Percentiles rank a stretch among this genome's conserved stretches.
Conservation (phyloP, 2,888 invertebrate species). For the Sepioteuthis lessoniana region DNA sequence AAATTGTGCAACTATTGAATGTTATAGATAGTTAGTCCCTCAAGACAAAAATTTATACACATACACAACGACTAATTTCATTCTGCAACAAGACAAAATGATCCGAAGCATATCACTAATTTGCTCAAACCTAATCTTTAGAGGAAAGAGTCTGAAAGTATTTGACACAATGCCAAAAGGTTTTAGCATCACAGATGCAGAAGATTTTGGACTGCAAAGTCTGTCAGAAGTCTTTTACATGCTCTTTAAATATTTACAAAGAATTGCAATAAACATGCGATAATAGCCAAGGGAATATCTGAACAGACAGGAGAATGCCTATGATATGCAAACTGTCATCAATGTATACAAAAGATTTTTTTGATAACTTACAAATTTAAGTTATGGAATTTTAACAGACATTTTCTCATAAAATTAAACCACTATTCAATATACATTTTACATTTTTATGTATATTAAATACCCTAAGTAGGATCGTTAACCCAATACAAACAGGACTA, state of each 20-base stretch:
- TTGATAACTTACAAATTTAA: no score
- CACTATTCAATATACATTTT: no score
- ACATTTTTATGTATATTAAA: no score
- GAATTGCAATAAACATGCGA: not conserved
- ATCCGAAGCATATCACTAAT: not conserved
- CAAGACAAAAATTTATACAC: not conserved
- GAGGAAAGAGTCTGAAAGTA: not conserved
- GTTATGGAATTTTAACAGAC: no score
- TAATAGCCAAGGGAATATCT: no score
- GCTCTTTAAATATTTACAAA: not conserved
- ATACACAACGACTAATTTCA: not conserved
- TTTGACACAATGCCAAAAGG: not conserved
- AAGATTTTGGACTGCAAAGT: not conserved
- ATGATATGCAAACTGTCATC: no score
- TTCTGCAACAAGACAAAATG: not conserved
- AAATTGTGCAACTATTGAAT: not conserved
- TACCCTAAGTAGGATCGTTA: no score
- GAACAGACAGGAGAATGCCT: no score
- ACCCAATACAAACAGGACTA: no score
- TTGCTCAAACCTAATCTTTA: not conserved
- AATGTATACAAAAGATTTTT: no score
- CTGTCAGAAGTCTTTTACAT: not conserved
- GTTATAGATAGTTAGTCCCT: not conserved
- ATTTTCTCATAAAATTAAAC: no score
- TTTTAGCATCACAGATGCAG: not conserved